A percentile compares a stretch with the other conserved stretches of the same genome.
phyloP scores from a whole-genome alignment of 2,113 vertebrate genomes.

The Plectropomus leopardus region DNA sequence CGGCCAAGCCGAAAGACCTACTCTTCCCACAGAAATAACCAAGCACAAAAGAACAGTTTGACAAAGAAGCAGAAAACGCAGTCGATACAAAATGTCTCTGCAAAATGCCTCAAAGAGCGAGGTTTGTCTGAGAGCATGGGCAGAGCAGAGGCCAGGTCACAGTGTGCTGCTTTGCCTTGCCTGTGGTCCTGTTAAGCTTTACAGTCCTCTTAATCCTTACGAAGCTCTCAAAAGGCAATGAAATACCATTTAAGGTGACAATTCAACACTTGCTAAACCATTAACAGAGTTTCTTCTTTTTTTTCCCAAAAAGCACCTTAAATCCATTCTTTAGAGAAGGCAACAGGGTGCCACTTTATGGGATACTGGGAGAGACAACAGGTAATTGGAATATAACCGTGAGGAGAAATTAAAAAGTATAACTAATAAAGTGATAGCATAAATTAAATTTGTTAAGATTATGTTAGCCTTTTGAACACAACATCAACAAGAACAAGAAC shows the following conservation, averaged over 20 bases:
- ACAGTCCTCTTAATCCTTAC: conserved; percentile 72
- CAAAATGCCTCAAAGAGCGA: conserved; percentile 66
- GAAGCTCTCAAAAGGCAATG: conserved; percentile 68
- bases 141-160: conserved; percentile 64
- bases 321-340: conserved; percentile 28
- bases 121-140: conserved; percentile 65
- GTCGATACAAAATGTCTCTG: conserved; percentile 74
- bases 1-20: conserved; percentile 44
- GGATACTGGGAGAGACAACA: not conserved
- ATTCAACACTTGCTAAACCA: conserved; percentile 67
- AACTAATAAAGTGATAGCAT: conserved; percentile 32
- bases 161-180: conserved; percentile 68
- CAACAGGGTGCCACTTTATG: not conserved
- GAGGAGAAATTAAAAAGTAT: conserved; percentile 35
- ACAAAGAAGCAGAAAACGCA: conserved; percentile 69
- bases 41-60: conserved; percentile 73
- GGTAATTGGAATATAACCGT: conserved; percentile 45
- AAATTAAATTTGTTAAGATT: conserved; percentile 24
- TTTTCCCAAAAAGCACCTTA: not conserved
- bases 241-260: conserved; percentile 75
- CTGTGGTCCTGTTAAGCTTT: conserved; percentile 62
- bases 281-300: conserved; percentile 29
- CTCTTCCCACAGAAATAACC: conserved; percentile 62
- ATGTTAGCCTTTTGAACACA: conserved; percentile 45
- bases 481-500: conserved; percentile 56